phyloP scores from a whole-genome alignment of 2,888 invertebrate genomes.

The Noctua fimbriata region DNA sequence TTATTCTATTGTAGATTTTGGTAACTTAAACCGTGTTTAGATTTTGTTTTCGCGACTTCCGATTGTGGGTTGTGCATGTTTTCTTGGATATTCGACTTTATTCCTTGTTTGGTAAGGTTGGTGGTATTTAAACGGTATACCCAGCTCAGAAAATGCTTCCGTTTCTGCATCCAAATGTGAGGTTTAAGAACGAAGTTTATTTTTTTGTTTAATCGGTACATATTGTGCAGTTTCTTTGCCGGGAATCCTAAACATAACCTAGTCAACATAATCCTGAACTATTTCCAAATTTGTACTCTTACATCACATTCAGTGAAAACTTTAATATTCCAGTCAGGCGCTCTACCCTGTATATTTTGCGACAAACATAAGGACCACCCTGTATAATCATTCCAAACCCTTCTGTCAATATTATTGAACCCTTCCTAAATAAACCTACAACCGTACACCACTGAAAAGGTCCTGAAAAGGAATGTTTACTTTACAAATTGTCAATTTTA shows the following conservation, averaged over 20 bases:
- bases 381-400: slow-evolving; percentile 34
- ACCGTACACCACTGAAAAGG: slow-evolving; percentile 6
- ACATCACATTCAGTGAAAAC: slow-evolving; percentile 30
- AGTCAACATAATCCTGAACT: background rate
- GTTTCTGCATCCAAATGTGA: slow-evolving; percentile 56
- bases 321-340: slow-evolving; percentile 13
- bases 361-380: slow-evolving; percentile 1
- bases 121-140: slow-evolving; percentile 30
- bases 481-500: slow-evolving; percentile 21
- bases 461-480: slow-evolving; percentile 13
- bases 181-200: slow-evolving; percentile 29
- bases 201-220: slow-evolving; percentile 35
- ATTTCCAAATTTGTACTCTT: background rate
- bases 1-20: slow-evolving; percentile 31
- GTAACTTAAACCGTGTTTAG: slow-evolving; percentile 43
- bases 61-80: slow-evolving; percentile 32
- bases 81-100: slow-evolving; percentile 41
- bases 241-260: background rate
- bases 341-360: slow-evolving; percentile 9
- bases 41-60: slow-evolving; percentile 47
- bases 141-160: slow-evolving; percentile 61
- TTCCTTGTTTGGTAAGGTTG: slow-evolving; percentile 37
- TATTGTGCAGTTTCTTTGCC: slow-evolving; percentile 16
- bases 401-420: slow-evolving; percentile 44
- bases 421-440: slow-evolving; percentile 36